Base-by-base conservation (phyloP, 2,888 invertebrate species). In the Eupithecia dodoneata region DNA sequence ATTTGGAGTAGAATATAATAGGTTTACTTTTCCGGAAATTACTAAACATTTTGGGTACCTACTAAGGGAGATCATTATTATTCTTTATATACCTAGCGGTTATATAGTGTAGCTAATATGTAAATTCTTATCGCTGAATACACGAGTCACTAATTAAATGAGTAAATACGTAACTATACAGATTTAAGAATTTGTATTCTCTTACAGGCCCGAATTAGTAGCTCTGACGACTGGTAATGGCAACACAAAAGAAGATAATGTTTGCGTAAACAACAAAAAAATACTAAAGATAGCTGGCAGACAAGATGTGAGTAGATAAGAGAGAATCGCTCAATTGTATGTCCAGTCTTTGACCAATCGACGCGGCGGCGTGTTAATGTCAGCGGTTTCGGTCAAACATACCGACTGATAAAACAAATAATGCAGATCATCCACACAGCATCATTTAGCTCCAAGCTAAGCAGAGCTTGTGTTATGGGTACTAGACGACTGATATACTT, bases 161-260 rank as follows among this genome's bases (percentile, higher is more conserved):
- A 30, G 1, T 30, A 30, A 30, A 30, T 30, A 1, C 30, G 1
- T 30, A 30, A 30, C 30, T 30, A 30, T 30, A 30, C 30, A 30
- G 0, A 30, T 30, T 30, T 30, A 18, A 63, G 0, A 18, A 9
- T 9, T 30, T 18, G 15, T 12, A 44, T 69, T 10, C 10, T n/a
- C 18, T 82, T 82, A 10, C 86, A 92, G 93, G 3, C 90, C 93
- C 3, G 88, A 96, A 82, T 89, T 98, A 65, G 87, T 97, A 70
- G 98, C 96, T 1, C 95, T 98, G 2, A 98, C 98, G 0, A 97
- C 97, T 73, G 97, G 96, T 0, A 95, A 96, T 83, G 98, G 98
- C 1, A 98, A 98, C 86, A 97, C 97, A 0, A 90, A 89, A 2
- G 93, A 97, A 73, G 96, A 97, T 13, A 96, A 97, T 86, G 97